Evolutionary conservation across 2,797 vertebrate genomes (phyloP).

Genomic region (Lepilemur ruficaudatus): DNA sequence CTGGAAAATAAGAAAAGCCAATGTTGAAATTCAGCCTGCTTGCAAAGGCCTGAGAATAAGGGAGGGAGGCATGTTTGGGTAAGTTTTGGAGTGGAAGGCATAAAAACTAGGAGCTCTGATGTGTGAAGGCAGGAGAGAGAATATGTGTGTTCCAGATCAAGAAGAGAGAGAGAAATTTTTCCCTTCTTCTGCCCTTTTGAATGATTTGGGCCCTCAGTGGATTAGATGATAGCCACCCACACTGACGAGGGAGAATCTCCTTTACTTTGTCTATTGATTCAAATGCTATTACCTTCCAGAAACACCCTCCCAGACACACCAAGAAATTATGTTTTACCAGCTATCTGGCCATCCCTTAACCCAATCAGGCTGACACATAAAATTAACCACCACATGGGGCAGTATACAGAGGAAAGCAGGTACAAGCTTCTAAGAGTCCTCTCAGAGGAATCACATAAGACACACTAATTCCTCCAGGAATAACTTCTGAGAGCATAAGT

Average conservation of each 20-base stretch:
- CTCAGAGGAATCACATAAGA: background rate
- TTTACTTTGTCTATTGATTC: background rate
- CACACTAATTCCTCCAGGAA: background rate
- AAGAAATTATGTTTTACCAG: background rate
- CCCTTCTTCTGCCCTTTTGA: background rate
- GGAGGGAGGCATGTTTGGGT: background rate
- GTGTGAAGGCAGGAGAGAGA: background rate
- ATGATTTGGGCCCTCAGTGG: background rate
- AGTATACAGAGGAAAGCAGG: background rate
- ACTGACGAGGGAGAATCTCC: background rate
- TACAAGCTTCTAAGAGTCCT: no score
- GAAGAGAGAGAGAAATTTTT: background rate
- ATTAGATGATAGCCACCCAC: background rate
- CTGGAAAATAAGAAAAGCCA: background rate
- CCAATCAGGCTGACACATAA: background rate
- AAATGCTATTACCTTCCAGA: background rate
- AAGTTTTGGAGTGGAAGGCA: background rate
- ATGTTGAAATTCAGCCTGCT: background rate
- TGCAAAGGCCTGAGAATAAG: background rate
- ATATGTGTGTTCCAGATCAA: background rate
- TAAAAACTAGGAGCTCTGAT: background rate
- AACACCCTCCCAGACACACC: background rate
- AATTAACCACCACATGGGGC: background rate
- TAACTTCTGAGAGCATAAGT: background rate
- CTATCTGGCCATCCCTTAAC: background rate